Percentiles rank a stretch among this genome's conserved stretches.
Evolutionary conservation across 2,888 invertebrate genomes (phyloP).

Genomic region (Harpalus rufipes): DNA sequence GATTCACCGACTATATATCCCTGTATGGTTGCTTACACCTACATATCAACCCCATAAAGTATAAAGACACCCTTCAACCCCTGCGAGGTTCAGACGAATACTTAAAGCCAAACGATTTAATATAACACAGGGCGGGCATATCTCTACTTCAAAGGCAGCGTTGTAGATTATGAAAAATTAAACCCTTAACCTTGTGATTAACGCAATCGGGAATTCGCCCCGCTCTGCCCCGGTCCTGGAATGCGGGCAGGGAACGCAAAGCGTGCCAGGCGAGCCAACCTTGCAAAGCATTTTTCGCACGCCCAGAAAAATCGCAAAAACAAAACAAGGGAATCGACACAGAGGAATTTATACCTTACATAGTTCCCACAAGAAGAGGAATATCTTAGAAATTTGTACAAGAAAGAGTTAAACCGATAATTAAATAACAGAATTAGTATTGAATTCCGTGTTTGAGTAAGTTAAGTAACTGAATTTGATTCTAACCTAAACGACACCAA

Average conservation of each 20-base stretch:
- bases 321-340: neutral
- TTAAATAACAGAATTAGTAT: no score
- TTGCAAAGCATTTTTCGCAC: conserved; percentile 44
- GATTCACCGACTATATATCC: no score
- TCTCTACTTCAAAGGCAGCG: conserved; percentile 51
- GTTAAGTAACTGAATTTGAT: no score
- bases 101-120: conserved; percentile 58
- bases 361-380: neutral
- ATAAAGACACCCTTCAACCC: neutral
- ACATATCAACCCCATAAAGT: neutral
- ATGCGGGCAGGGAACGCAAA: conserved; percentile 56
- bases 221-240: conserved; percentile 28
- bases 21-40: neutral
- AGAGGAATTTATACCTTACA: neutral
- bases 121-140: conserved; percentile 46
- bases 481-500: no score
- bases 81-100: conserved; percentile 29
- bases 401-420: no score
- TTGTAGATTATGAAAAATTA: conserved; percentile 65
- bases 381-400: no score
- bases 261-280: conserved; percentile 37
- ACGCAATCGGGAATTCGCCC: conserved; percentile 65
- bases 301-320: conserved; percentile 41
- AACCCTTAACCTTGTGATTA: conserved; percentile 67
- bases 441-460: no score